Evolutionary conservation across 2,797 vertebrate species (phyloP), one percentile per base, ranked within the genome.

Genomic region (Acanthurus tractus): DNA sequence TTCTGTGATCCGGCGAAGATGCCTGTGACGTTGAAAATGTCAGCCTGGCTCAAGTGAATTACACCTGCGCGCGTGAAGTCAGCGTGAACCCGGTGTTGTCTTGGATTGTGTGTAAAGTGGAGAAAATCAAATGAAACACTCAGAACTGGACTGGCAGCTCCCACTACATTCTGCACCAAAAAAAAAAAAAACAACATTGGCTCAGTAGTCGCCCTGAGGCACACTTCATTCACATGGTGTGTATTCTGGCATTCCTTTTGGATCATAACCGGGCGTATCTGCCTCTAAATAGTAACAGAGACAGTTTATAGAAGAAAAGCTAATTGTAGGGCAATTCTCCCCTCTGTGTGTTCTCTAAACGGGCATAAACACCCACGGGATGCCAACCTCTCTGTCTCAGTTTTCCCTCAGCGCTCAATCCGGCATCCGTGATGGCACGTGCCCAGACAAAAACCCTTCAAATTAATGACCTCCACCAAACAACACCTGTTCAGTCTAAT

Each of bases 401-500:
- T 79, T 86, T 87, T 71, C 69, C 52, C 73, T 40, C 71, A 57
- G 68, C 63, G 59, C 67, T 81, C 63, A 54, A 73, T 34, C 49
- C 70, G 75, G 78, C 69, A 72, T 83, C 79, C 63, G 53, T 34
- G 45, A 52, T 55, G 82, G 74, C 85, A 69, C 53, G 23, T 79
- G 80, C 80, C 70, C 70, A 79, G 81, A 86, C 78, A 64, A 63
- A 90, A 76, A 34, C 6, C 63, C 78, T 83, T 84, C 72, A 82
- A 91, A 89, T 92, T 87, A 93, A 89, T 86, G 80, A 86, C 82
- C 86, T 87, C 88, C 73, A 86, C 88, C 83, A 86, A 92, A 89
- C 89, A 92, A 90, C 94, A 94, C 93, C 93, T 95, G 93, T 91
- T 94, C 87, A 34, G 55, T 83, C 77, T 87, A 92, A 93, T 95